Evolutionary conservation across 2,113 vertebrate genomes (phyloP).

Genomic region (Trichomycterus rosablanca): DNA sequence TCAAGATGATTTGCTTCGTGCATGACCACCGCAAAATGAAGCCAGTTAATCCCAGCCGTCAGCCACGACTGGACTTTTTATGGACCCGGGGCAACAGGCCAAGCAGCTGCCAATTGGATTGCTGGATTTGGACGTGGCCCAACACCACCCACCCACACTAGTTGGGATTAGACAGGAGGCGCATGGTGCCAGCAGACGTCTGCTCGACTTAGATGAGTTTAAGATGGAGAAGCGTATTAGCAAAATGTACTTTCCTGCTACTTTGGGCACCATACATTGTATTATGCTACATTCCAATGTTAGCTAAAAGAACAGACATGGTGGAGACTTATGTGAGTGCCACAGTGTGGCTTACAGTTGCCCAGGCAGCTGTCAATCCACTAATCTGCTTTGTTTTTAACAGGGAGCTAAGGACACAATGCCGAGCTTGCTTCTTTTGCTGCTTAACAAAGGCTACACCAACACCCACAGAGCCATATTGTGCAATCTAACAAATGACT

Average conservation of each 20-base stretch:
- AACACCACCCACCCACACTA: slow-evolving; percentile 86
- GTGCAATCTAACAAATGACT: slow-evolving; percentile 72
- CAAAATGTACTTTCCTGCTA: slow-evolving; percentile 90
- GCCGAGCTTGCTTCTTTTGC: slow-evolving; percentile 84
- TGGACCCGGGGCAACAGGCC: slow-evolving; percentile 89
- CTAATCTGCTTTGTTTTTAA: slow-evolving; percentile 93
- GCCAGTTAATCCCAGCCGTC: slow-evolving; percentile 88
- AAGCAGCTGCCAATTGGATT: slow-evolving; percentile 95
- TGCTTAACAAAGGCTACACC: slow-evolving; percentile 74
- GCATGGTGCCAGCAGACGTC: slow-evolving; percentile 81
- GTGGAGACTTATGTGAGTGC: slow-evolving; percentile 87
- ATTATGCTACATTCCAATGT: slow-evolving; percentile 87
- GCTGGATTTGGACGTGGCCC: slow-evolving; percentile 92
- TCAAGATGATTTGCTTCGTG: slow-evolving; percentile 94
- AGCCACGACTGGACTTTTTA: slow-evolving; percentile 98
- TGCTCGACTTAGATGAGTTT: slow-evolving; percentile 92
- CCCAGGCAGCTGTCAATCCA: slow-evolving; percentile 89
- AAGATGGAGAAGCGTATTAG: slow-evolving; percentile 94
- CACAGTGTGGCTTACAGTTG: slow-evolving; percentile 93
- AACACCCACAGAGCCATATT: slow-evolving; percentile 81
- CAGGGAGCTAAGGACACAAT: slow-evolving; percentile 84
- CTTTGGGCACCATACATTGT: slow-evolving; percentile 93
- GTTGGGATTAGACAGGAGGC: slow-evolving; percentile 88
- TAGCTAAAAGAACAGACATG: slow-evolving; percentile 76
- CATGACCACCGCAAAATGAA: slow-evolving; percentile 97